Conservation (phyloP, 2,113 vertebrate genomes). For the Narcine bancroftii region DNA sequence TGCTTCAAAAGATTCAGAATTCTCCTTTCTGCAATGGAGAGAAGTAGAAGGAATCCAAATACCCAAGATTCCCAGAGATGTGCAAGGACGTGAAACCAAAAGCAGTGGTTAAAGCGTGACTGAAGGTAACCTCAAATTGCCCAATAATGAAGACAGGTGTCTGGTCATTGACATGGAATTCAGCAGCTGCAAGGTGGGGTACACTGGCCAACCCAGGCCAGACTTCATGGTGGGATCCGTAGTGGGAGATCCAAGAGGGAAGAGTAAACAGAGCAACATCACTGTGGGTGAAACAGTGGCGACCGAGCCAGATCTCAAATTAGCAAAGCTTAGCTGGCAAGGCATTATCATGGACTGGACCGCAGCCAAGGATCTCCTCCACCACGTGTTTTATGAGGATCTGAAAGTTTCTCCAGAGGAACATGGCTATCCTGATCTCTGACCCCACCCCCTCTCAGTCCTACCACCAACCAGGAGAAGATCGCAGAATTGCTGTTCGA, state of each 20-base stretch:
- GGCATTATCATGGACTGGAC: neutral
- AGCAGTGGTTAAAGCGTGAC: no score
- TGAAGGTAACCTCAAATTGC: neutral
- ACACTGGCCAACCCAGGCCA: slow-evolving; percentile 44
- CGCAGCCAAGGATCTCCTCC: slow-evolving; percentile 6
- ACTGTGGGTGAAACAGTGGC: slow-evolving; percentile 40
- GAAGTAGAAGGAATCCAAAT: neutral
- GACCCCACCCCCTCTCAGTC: slow-evolving; percentile 14
- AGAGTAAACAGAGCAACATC: neutral
- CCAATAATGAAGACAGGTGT: neutral
- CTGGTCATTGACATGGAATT: slow-evolving; percentile 47
- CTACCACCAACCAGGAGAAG: slow-evolving; percentile 29
- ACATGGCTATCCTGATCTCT: neutral
- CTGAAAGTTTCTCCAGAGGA: slow-evolving; percentile 12
- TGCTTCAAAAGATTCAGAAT: neutral
- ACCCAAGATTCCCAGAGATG: no score
- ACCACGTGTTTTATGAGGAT: neutral
- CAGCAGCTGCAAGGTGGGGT: slow-evolving; percentile 44
- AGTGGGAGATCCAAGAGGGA: slow-evolving; percentile 40
- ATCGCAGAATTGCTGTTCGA: neutral
- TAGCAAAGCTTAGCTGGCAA: slow-evolving; percentile 5
- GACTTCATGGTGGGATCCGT: slow-evolving; percentile 41
- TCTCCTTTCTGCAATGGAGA: neutral
- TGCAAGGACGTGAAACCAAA: neutral
- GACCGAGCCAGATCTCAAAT: neutral